Evolutionary conservation across 2,888 invertebrate species (phyloP).

Genomic region (Sminthurides aquaticus): DNA sequence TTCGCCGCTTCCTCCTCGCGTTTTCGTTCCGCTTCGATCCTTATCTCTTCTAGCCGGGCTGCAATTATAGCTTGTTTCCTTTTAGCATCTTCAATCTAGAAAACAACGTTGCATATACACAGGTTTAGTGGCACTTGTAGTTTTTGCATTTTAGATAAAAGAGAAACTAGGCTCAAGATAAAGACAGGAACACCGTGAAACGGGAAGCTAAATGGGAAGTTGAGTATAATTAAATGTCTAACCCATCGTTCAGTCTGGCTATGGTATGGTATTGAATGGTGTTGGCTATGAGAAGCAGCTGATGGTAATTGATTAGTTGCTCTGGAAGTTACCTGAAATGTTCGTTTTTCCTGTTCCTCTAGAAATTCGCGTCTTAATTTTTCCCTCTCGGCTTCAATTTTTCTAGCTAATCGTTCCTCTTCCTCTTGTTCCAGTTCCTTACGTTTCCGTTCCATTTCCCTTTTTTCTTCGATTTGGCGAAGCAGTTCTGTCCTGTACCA

Average conservation of each 20-base stretch:
- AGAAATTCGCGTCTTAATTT: constrained; percentile 37
- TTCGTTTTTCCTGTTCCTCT: constrained; percentile 36
- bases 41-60: constrained; percentile 37
- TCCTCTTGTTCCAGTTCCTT: constrained; percentile 31
- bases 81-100: constrained; percentile 37
- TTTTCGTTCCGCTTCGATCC: constrained; percentile 36
- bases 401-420: constrained; percentile 35
- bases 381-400: constrained; percentile 39
- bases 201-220: no score
- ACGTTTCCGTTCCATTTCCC: constrained; percentile 33
- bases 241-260: neutral
- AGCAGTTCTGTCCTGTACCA: constrained; percentile 36
- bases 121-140: no score
- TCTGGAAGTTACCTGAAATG: constrained; percentile 30
- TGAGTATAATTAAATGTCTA: no score
- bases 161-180: no score
- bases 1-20: constrained; percentile 32
- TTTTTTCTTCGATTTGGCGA: constrained; percentile 39
- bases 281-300: neutral
- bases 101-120: neutral
- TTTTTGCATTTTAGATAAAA: neutral
- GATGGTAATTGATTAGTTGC: neutral
- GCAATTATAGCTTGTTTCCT: constrained; percentile 33
- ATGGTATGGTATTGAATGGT: neutral
- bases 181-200: no score